A percentile compares a stretch with the other conserved stretches of the same genome.
These are phyloP conservation scores for Drosophila suzukii DNA, from an alignment of 1,140 invertebrate genomes.

Conservation along the genomic window DNA sequence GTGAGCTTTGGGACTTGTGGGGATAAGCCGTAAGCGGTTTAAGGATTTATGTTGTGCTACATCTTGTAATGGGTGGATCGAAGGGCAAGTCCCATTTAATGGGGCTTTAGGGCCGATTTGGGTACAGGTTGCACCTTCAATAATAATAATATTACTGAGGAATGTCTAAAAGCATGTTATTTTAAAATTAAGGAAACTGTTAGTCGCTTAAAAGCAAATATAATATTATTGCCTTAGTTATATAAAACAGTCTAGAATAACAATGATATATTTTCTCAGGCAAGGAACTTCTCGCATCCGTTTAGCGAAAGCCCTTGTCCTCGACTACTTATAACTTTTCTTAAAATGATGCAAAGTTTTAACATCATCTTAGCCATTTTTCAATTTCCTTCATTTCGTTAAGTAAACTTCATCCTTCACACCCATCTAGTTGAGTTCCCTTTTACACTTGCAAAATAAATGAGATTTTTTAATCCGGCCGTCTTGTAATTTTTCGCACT, in stretches of 20 bases:
- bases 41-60: constrained; percentile 22
- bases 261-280: no score
- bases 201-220: background rate
- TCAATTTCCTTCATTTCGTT: constrained; percentile 30
- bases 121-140: background rate
- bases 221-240: background rate
- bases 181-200: no score
- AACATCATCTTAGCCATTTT: constrained; percentile 17
- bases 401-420: constrained; percentile 27
- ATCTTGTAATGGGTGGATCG: constrained; percentile 24
- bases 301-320: background rate
- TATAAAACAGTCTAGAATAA: no score
- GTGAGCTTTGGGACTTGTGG: constrained; percentile 40
- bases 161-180: background rate
- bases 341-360: constrained; percentile 18
- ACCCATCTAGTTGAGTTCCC: constrained; percentile 4
- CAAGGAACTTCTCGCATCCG: no score
- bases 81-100: constrained; percentile 1
- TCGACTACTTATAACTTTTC: background rate
- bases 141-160: background rate
- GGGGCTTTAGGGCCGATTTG: constrained; percentile 14
- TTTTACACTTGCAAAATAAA: constrained; percentile 37
- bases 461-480: constrained; percentile 51
- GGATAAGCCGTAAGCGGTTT: constrained; percentile 37
- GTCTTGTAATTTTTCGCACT: constrained; percentile 41